Percentiles rank a stretch among this genome's conserved stretches.
phyloP scores from a whole-genome alignment of 2,113 vertebrate genomes.

The Crotalus viridis region DNA sequence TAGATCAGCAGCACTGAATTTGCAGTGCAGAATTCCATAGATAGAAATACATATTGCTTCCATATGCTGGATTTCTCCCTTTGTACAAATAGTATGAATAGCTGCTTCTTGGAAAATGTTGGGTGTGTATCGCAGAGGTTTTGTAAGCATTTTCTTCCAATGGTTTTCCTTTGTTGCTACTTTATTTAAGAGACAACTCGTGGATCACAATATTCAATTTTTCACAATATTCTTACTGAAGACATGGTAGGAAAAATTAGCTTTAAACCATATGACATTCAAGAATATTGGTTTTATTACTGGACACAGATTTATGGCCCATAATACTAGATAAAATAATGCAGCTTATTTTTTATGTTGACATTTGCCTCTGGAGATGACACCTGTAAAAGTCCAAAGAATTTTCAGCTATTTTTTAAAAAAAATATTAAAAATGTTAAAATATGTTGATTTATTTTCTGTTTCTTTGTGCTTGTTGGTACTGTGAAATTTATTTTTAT shows the following conservation, averaged over 20 bases:
- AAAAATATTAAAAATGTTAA: neutral
- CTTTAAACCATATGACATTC: neutral
- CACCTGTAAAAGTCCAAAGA: neutral
- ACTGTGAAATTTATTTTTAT: neutral
- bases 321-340: neutral
- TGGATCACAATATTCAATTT: neutral
- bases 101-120: neutral
- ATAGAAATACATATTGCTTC: neutral
- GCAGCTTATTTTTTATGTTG: neutral
- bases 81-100: neutral
- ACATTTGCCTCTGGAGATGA: neutral
- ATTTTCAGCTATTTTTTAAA: neutral
- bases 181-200: neutral
- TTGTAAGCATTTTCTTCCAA: neutral
- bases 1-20: neutral
- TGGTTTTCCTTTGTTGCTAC: neutral
- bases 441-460: neutral
- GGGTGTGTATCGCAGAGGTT: neutral
- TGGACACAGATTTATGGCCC: neutral
- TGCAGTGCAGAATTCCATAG: neutral
- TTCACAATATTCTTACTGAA: neutral
- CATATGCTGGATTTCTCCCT: neutral
- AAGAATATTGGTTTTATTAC: neutral
- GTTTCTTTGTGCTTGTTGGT: neutral
- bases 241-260: neutral